A percentile compares a stretch with the other conserved stretches of the same genome.
phyloP scores from a whole-genome alignment of 2,888 invertebrate genomes.

The Drosophila phalerata region DNA sequence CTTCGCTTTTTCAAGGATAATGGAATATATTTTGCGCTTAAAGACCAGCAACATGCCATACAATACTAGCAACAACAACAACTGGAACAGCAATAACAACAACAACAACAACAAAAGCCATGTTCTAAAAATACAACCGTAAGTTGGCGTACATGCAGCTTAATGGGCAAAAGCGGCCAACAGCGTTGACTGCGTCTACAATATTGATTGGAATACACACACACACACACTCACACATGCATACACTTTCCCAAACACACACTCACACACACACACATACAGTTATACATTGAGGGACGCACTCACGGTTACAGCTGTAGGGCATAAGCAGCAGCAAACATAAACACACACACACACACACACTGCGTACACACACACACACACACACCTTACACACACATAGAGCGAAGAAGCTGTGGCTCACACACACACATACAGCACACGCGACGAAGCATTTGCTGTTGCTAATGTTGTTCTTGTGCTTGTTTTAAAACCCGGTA shows the following conservation, averaged over 20 bases:
- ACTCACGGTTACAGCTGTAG: conserved; percentile 60
- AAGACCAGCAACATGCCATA: conserved; percentile 70
- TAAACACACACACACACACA: conserved; percentile 33
- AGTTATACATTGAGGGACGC: conserved; percentile 23
- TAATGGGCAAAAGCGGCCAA: conserved; percentile 79
- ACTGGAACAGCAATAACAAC: conserved; percentile 38
- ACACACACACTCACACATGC: conserved; percentile 38
- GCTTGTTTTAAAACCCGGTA: not conserved
- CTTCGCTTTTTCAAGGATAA: conserved; percentile 82
- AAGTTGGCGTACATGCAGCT: conserved; percentile 78
- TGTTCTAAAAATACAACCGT: conserved; percentile 80
- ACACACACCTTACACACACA: conserved; percentile 20
- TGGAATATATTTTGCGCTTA: conserved; percentile 71
- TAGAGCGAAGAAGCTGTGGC: conserved; percentile 14
- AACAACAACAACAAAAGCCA: conserved; percentile 43
- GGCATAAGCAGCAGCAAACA: conserved; percentile 55
- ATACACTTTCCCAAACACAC: conserved; percentile 17
- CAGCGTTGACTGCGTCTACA: conserved; percentile 74
- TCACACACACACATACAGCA: conserved; percentile 11
- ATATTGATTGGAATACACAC: conserved; percentile 77
- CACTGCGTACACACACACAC: conserved; percentile 5
- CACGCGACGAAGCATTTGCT: conserved; percentile 50
- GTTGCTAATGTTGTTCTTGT: conserved; percentile 26
- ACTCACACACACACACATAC: conserved; percentile 17
- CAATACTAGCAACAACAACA: conserved; percentile 43